Base-by-base conservation (phyloP, 2,888 invertebrate genomes). In the Hirtodrosophila trivittata region DNA sequence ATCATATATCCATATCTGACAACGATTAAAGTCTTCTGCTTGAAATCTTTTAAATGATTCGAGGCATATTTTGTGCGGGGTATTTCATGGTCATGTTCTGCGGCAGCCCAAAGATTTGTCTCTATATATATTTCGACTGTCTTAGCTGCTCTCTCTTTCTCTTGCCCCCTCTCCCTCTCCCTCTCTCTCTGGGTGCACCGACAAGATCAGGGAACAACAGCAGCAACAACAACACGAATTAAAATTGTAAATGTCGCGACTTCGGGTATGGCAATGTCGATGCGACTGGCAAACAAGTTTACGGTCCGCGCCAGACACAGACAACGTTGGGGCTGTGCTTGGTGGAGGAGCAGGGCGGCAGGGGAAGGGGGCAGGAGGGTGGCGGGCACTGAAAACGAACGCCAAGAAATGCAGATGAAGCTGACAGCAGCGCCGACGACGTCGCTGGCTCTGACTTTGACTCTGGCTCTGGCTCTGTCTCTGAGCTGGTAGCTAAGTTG, bases 161-260 rank as follows among this genome's bases (percentile, higher is more conserved):
- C n/a, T n/a, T n/a, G n/a, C n/a, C n/a, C n/a, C n/a, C n/a, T n/a
- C n/a, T n/a, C n/a, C n/a, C n/a, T n/a, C n/a, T 21, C 18, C 18
- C 18, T 21, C 18, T 21, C 18, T 21, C 5, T 21, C 18, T 21
- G 18, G 45, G 45, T 59, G 77, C 66, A 50, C 51, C 57, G 72
- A 73, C 73, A 75, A 75, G 71, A 75, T 74, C 74, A 59, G 38
- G 33, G 45, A 46, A 47, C 56, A 51, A 25, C 46, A 56, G 26
- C 47, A 69, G 41, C 51, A 63, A 66, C 77, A 77, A 70, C 65
- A 83, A 83, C 86, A 86, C 84, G 84, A 80, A 83, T 80, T 80
- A 80, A 86, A 80, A 86, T 80, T 80, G 81, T 80, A 86, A 80
- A 86, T 86, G 80, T 80, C 86, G 80, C 84, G 77, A 67, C 77